phyloP scores from a whole-genome alignment of 2,888 invertebrate species.

The Brenthis hecate region DNA sequence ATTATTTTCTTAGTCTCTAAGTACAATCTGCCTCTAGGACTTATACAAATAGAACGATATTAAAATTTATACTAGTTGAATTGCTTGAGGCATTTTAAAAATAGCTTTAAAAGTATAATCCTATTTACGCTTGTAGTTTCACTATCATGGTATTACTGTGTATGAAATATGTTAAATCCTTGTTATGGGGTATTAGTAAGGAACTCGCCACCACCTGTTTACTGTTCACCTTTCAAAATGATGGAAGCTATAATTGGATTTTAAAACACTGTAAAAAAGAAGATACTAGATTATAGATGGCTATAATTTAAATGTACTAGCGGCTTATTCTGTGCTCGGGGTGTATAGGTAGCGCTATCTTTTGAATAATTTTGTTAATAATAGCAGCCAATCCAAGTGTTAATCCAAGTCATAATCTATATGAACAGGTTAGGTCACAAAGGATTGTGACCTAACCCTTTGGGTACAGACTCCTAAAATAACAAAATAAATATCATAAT shows the following conservation, averaged over 20 bases:
- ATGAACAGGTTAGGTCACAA: no score
- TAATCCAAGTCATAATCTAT: no score
- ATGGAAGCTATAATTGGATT: no score
- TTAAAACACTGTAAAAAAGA: no score
- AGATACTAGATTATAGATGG: no score
- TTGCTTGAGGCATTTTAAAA: conserved; percentile 14
- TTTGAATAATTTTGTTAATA: no score
- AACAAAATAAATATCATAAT: background rate
- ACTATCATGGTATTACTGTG: conserved; percentile 6
- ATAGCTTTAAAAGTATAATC: conserved; percentile 18
- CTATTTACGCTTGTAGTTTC: conserved; percentile 7
- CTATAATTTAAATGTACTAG: no score
- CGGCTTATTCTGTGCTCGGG: no score
- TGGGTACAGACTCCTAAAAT: no score
- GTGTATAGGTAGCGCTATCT: no score
- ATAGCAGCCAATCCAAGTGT: no score
- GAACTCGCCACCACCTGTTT: background rate
- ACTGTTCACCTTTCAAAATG: background rate
- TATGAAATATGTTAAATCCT: background rate
- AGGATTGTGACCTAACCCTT: no score
- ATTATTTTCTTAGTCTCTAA: background rate
- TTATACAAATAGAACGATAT: background rate
- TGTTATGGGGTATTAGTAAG: conserved; percentile 8
- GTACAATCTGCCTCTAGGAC: background rate
- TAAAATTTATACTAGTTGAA: conserved; percentile 7